These are phyloP conservation scores for Hyposmocoma kahamanoa DNA, from an alignment of 1,140 invertebrate species.

Conservation along the genomic window DNA sequence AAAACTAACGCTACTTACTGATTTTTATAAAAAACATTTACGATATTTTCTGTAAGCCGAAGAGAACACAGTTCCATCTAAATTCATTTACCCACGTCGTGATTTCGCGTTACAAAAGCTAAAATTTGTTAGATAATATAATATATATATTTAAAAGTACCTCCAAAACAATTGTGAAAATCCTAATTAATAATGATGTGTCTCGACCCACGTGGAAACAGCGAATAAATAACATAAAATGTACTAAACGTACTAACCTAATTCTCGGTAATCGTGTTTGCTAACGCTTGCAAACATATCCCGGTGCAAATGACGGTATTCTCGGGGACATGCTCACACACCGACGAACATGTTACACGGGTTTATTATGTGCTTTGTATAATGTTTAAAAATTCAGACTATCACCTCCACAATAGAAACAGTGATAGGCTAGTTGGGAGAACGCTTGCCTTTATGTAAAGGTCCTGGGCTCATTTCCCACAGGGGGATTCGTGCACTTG, in stretches of 20 bases:
- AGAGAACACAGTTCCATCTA: too few relatives aligned
- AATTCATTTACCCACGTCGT: too few relatives aligned
- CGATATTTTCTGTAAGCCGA: too few relatives aligned
- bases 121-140: too few relatives aligned
- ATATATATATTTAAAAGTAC: too few relatives aligned
- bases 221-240: slow-evolving; percentile 49
- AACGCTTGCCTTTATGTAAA: too few relatives aligned
- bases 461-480: too few relatives aligned
- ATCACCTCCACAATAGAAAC: background rate
- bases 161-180: background rate
- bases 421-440: too few relatives aligned
- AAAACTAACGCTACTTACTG: too few relatives aligned
- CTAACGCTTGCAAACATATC: slow-evolving; percentile 48
- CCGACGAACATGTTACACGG: background rate
- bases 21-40: too few relatives aligned
- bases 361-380: background rate
- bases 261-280: slow-evolving; percentile 64
- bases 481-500: too few relatives aligned
- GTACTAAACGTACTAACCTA: slow-evolving; percentile 38
- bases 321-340: slow-evolving; percentile 17
- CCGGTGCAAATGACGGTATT: slow-evolving; percentile 44
- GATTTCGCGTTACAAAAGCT: too few relatives aligned
- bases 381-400: background rate
- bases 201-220: background rate
- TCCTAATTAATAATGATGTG: background rate